phyloP scores from a whole-genome alignment of 2,888 invertebrate genomes.

The Meteorus colon region DNA sequence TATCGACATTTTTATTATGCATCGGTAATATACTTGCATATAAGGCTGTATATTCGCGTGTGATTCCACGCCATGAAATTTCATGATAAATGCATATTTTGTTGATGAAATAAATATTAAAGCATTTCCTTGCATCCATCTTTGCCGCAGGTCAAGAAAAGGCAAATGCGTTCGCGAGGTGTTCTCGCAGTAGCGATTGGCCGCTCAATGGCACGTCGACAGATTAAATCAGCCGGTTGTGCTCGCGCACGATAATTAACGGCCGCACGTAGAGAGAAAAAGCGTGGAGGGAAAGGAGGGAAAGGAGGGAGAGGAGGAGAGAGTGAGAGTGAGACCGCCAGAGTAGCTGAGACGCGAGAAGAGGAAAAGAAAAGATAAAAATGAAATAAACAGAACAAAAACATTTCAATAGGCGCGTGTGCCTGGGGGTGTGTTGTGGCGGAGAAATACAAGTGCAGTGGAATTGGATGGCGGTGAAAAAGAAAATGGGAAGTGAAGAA shows the following conservation, averaged over 20 bases:
- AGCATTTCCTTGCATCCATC: background rate
- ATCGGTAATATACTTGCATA: background rate
- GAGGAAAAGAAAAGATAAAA: background rate
- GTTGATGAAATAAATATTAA: background rate
- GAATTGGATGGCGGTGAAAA: background rate
- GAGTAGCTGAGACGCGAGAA: background rate
- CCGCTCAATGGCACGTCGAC: conserved; percentile 53
- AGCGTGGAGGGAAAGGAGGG: background rate
- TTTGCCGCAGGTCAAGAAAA: conserved; percentile 12
- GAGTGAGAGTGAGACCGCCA: background rate
- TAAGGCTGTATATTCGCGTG: background rate
- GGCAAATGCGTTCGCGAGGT: conserved; percentile 42
- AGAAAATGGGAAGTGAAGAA: conserved; percentile 17
- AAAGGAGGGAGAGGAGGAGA: background rate
- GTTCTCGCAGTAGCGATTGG: conserved; percentile 51
- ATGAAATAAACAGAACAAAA: background rate
- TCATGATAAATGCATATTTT: conserved; percentile 25
- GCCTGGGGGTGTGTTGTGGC: background rate
- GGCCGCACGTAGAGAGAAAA: conserved; percentile 33
- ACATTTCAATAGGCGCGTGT: background rate
- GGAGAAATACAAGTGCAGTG: background rate
- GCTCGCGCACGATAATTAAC: conserved; percentile 42
- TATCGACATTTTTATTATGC: conserved; percentile 10
- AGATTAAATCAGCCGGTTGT: conserved; percentile 54
- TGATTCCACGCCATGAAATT: conserved; percentile 14